These are phyloP conservation scores for Amblyjoppa proteus DNA, from an alignment of 2,888 invertebrate species.

Conservation along the genomic window DNA sequence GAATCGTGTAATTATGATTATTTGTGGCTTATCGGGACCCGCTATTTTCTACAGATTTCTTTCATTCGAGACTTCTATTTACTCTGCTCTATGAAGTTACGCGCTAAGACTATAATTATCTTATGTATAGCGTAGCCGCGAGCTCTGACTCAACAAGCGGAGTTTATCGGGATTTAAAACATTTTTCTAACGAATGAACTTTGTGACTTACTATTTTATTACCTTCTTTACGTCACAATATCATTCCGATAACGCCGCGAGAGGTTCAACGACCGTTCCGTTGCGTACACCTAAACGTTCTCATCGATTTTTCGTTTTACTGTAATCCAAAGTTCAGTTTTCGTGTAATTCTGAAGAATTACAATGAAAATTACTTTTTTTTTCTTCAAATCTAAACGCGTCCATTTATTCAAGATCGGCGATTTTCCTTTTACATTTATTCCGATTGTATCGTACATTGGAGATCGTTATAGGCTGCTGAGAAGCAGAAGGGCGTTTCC, in stretches of 20 bases:
- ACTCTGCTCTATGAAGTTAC: background rate
- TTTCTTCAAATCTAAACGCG: background rate
- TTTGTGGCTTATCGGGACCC: background rate
- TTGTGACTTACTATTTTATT: slow-evolving; percentile 38
- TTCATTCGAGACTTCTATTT: background rate
- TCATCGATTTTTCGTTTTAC: background rate
- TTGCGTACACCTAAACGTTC: background rate
- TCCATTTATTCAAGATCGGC: background rate
- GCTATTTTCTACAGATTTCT: background rate
- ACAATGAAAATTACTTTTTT: background rate
- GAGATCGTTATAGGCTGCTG: background rate
- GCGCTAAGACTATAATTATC: background rate
- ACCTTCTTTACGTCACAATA: slow-evolving; percentile 34
- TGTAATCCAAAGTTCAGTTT: background rate
- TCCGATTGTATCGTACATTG: background rate
- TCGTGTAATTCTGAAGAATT: background rate
- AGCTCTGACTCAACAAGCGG: slow-evolving; percentile 19
- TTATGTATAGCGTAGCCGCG: background rate
- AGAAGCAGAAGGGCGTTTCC: background rate
- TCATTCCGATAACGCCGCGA: slow-evolving; percentile 13
- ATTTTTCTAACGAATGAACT: slow-evolving; percentile 45
- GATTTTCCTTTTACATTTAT: background rate
- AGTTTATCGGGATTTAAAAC: background rate
- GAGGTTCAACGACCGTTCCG: background rate
- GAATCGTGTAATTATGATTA: background rate